Evolutionary conservation across 2,888 invertebrate genomes (phyloP), one percentile per base, ranked within the genome.

Genomic region (Lydus trimaculatus): DNA sequence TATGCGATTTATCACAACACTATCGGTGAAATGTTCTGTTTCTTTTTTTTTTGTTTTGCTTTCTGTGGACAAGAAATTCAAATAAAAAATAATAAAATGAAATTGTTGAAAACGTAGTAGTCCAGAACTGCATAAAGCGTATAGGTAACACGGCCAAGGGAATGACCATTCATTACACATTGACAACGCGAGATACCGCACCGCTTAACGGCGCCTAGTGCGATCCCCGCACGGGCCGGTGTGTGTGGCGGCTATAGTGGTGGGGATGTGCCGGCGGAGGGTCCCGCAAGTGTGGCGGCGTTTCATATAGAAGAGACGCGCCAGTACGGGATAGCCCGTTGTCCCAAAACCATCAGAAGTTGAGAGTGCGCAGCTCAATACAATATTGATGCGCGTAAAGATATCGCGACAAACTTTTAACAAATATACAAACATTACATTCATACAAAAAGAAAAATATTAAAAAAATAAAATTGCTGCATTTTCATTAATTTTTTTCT

Each of bases 161-260:
- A 69, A 70, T 69, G 66, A 64, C 73, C 71, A 74, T 76, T 75
- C 75, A 75, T 75, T 75, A 74, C 74, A 64, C 72, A 74, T 72
- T 67, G 69, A 67, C 70, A 67, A 61, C 67, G 70, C 65, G 58
- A 65, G 66, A 61, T 68, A 72, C 73, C 73, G 71, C 71, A 71
- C 64, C 71, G 72, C 70, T 73, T 70, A 70, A 75, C 78, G 80
- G 81, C 81, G 81, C 81, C 80, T 78, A 75, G 72, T 75, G 78
- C 77, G 78, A 82, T 82, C 81, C 81, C 78, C 76, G 80, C 81
- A 81, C 81, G 83, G 81, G 82, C 81, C 83, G 79, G 73, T 79
- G 70, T 72, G 68, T 69, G 64, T 31, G 65, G 60, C 66, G 64
- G 62, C 71, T 69, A 70, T 71, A 69, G 78, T 74, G 78, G 78